Evolutionary conservation across 2,113 vertebrate species (phyloP).

Genomic region (Taxidea taxus): DNA sequence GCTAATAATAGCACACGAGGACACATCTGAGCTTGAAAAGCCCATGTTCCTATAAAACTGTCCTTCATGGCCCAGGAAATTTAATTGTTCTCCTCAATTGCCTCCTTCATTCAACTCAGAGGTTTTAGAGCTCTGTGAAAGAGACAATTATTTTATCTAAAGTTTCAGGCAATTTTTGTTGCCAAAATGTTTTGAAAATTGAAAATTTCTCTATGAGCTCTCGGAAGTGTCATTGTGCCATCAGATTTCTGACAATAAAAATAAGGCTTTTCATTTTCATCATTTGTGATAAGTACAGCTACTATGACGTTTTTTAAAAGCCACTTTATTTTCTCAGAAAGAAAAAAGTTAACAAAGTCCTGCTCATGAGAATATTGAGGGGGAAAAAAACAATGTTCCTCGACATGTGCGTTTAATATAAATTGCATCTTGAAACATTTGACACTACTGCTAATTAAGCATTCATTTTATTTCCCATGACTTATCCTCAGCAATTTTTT

Average conservation of each 20-base stretch:
- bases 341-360: neutral
- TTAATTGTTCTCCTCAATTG: neutral
- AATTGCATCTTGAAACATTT: neutral
- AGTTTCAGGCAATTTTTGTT: neutral
- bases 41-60: neutral
- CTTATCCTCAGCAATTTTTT: neutral
- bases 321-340: neutral
- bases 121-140: neutral
- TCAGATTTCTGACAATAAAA: neutral
- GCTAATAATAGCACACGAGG: neutral
- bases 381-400: neutral
- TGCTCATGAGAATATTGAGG: neutral
- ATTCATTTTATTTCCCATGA: neutral
- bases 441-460: neutral
- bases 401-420: neutral
- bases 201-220: neutral
- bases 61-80: neutral
- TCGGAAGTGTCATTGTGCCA: neutral
- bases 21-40: neutral
- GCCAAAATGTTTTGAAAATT: constrained; percentile 40
- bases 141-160: constrained; percentile 27
- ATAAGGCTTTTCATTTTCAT: neutral
- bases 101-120: neutral
- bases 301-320: neutral
- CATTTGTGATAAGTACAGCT: neutral